Base-by-base conservation (phyloP, 2,797 vertebrate genomes). In the Lagodon rhomboides region DNA sequence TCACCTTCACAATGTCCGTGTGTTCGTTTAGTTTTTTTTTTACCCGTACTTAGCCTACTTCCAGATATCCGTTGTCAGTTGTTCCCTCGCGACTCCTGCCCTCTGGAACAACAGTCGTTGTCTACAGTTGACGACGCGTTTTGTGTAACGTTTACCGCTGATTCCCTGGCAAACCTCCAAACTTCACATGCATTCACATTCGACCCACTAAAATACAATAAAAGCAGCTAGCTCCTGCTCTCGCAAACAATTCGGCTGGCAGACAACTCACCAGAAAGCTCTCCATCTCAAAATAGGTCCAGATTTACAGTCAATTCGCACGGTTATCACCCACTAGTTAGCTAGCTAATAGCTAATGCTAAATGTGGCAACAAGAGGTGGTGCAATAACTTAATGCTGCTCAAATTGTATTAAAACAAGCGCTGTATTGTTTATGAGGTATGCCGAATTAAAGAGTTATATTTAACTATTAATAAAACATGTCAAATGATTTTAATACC, bases 81-180 rank as follows among this genome's bases (percentile, higher is more conserved):
- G 51, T 73, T 73, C 3, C 68, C 49, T 47, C 59, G 79, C 41
- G 1, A 77, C 78, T 18, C 1, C 2, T 0, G 13, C 0, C 71
- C 80, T 82, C 51, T 46, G 59, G 69, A 85, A 74, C 61, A 53
- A 44, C 56, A 72, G 70, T 34, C 69, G 75, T 76, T 74, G 16
- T 23, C n/a, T 23, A n/a, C 61, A 3, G 80, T 55, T 64, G 34
- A 25, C 8, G 53, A 23, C n/a, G 25, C 49, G 38, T 13, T 44
- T 16, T 44, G 2, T 23, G 9, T 41, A 65, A 69, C 80, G 60
- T 78, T 67, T 18, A 41, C 9, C 13, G 47, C 54, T 22, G 65
- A 30, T 25, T 25, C 1, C 1, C 23, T 55, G 69, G 30, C 44
- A 50, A 23, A 44, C 47, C 11, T 12, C 47, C 49, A 68, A 23